Percentiles rank a stretch among this genome's conserved stretches.
phyloP scores from a whole-genome alignment of 2,113 vertebrate species.

The Tupaia tana region DNA sequence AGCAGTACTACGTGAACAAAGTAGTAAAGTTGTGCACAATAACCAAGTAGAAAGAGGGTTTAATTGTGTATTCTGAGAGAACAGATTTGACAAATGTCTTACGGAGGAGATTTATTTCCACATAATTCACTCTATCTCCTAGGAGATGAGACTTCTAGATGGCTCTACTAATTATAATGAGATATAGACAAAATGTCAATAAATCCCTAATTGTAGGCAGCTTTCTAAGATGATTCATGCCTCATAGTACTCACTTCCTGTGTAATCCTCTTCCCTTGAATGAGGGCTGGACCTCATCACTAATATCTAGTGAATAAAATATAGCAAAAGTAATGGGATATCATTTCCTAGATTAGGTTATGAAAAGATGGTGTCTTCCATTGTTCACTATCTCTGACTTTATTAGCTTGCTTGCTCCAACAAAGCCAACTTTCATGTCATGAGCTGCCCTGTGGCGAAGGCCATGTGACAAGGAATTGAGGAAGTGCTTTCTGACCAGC shows the following conservation, averaged over 20 bases:
- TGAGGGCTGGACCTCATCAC: not conserved
- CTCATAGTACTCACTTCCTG: not conserved
- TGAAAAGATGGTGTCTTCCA: not conserved
- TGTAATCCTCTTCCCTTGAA: not conserved
- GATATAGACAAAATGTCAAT: not conserved
- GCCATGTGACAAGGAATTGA: not conserved
- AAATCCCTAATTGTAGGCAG: not conserved
- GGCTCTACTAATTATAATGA: not conserved
- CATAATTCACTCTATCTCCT: not conserved
- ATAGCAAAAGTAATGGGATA: too few relatives aligned
- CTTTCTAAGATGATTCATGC: not conserved
- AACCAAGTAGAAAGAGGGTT: not conserved
- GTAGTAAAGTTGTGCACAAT: not conserved
- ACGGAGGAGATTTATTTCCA: not conserved
- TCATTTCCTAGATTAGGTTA: not conserved
- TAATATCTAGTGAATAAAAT: not conserved
- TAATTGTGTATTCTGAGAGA: not conserved
- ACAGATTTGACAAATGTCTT: not conserved
- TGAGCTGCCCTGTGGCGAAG: not conserved
- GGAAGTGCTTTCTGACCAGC: not conserved
- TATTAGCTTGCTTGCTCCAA: not conserved
- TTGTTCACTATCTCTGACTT: not conserved
- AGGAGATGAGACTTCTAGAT: not conserved
- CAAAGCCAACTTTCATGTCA: not conserved
- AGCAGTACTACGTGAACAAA: too few relatives aligned